phyloP scores from a whole-genome alignment of 2,113 vertebrate genomes.

The Oreocharis arfaki region DNA sequence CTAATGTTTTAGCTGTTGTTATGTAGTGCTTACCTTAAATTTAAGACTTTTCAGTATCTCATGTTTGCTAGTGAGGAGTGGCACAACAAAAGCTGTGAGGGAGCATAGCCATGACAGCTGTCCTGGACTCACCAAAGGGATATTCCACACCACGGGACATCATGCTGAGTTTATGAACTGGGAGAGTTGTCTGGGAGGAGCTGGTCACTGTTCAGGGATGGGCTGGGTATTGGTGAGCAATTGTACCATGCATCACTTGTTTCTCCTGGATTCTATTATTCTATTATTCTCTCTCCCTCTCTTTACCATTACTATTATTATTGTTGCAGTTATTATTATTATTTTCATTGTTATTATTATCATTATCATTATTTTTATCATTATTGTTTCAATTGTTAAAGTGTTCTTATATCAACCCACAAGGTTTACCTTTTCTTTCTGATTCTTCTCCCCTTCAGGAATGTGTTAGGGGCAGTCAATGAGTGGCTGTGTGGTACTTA shows the following conservation, averaged over 20 bases:
- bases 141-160: not conserved
- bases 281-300: not conserved
- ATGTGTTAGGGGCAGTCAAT: not conserved
- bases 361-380: not conserved
- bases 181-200: not conserved
- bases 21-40: not conserved
- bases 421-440: not conserved
- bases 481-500: not conserved
- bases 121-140: not conserved
- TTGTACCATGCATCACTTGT: not conserved
- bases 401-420: not conserved
- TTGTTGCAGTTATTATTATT: not conserved
- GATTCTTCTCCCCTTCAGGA: not conserved
- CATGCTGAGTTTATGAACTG: not conserved
- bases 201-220: no score
- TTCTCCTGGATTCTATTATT: not conserved
- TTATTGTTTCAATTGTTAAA: not conserved
- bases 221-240: not conserved
- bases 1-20: not conserved
- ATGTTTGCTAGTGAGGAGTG: not conserved
- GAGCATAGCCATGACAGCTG: not conserved
- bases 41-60: not conserved
- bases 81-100: not conserved
- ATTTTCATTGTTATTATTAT: not conserved
- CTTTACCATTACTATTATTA: not conserved